A percentile compares a stretch with the other conserved stretches of the same genome.
These are phyloP conservation scores for Nettapus auritus DNA, from an alignment of 2,113 vertebrate genomes.

Conservation along the genomic window DNA sequence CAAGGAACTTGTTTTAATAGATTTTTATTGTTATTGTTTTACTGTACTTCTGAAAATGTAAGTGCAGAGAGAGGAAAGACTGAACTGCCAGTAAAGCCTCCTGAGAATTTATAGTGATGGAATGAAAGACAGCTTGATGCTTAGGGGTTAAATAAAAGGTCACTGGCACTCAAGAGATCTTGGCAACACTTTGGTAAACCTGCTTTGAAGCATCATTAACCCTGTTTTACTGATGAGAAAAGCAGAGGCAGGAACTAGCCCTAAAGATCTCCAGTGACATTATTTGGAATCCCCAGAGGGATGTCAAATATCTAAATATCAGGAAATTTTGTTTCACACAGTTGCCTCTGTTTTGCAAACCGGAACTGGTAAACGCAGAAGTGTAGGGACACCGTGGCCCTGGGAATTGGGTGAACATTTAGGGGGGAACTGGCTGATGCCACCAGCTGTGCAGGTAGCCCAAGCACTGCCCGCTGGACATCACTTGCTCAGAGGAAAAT, in stretches of 20 bases:
- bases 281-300: not conserved
- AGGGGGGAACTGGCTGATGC: not conserved
- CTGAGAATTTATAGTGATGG: conserved; percentile 18
- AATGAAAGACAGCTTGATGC: conserved; percentile 64
- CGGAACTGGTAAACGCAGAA: not conserved
- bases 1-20: conserved; percentile 73
- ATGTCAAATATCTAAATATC: not conserved
- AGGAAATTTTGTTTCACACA: not conserved
- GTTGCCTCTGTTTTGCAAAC: not conserved
- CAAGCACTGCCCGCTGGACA: not conserved
- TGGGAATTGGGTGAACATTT: not conserved
- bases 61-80: conserved; percentile 1
- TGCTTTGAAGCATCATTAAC: conserved; percentile 24
- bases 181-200: conserved; percentile 12
- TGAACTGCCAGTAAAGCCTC: conserved; percentile 6
- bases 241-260: not conserved
- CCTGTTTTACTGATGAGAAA: not conserved
- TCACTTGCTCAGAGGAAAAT: not conserved
- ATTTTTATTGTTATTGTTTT: conserved; percentile 60
- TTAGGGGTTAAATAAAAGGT: conserved; percentile 66
- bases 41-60: conserved; percentile 46
- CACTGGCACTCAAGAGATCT: not conserved
- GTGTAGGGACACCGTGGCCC: not conserved
- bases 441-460: not conserved
- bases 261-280: not conserved